Base-by-base conservation (phyloP, 1,140 invertebrate species). In the Rhynchophorus ferrugineus region DNA sequence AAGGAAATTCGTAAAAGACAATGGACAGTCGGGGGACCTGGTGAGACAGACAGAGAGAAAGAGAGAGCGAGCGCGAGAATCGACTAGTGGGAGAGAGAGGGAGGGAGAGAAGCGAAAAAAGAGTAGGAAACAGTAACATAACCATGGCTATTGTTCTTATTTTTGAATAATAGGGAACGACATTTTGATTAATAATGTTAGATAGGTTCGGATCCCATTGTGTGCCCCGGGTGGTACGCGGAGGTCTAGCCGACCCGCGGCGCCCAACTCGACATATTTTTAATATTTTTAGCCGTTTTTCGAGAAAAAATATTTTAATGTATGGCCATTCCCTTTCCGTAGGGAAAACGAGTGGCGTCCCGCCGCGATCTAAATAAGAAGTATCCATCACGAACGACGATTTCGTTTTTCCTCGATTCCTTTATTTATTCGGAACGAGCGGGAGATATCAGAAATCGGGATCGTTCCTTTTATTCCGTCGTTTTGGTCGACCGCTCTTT, bases 151-250 rank as follows among this genome's bases (percentile, higher is more conserved):
- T 54, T 54, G 51, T 54, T 54, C 51, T 54, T 54, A 54, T 54
- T n/a, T 54, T 54, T 54, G 51, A 54, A 54, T 54, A 54, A 54
- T 54, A 54, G 51, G 44, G 51, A 54, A 54, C 44, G 51, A 54
- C 51, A 54, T 54, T 54, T 54, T 54, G 51, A 54, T 54, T 54
- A 54, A 54, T 54, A 54, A 54, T 44, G 51, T 54, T 54, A 54
- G 51, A 54, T 54, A 54, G 44, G 51, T 54, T 54, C 45, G 51
- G 44, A 54, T 46, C 47, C 51, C 51, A 46, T 54, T 54, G 51
- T 54, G 33, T 46, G 20, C 51, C 51, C 43, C 51, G 51, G 51
- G 51, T 54, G 51, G 51, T 47, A 54, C 47, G 41, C 47, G 38
- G 45, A 54, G n/a, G 34, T 42, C 17, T 45, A 46, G 39, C 51